Conservation (phyloP, 2,888 invertebrate genomes). For the Parelbella ahira region DNA sequence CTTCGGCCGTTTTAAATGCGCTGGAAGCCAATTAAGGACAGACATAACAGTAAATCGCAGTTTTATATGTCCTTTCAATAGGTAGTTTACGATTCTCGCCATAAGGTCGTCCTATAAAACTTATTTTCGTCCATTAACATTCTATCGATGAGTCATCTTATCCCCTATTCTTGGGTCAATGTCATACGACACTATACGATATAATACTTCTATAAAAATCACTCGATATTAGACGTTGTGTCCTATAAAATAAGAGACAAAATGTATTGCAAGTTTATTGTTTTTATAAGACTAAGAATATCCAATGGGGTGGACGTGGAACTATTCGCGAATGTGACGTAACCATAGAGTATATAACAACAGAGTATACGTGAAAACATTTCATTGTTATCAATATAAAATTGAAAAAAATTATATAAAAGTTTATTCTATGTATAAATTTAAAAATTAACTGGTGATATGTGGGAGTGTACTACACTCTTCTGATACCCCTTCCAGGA, state of each 20-base stretch:
- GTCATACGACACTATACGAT: slow-evolving; percentile 41
- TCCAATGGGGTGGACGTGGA: slow-evolving; percentile 45
- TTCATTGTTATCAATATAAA: too few relatives aligned
- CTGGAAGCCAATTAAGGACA: slow-evolving; percentile 14
- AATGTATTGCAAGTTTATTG: slow-evolving; percentile 4
- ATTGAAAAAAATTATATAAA: too few relatives aligned
- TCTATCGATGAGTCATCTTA: slow-evolving; percentile 35
- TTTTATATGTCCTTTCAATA: slow-evolving; percentile 12
- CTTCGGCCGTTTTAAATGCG: too few relatives aligned
- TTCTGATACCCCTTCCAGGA: too few relatives aligned
- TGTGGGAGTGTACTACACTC: too few relatives aligned
- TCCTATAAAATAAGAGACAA: neutral
- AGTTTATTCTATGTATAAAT: too few relatives aligned
- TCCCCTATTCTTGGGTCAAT: slow-evolving; percentile 48
- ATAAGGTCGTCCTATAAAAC: slow-evolving; percentile 21
- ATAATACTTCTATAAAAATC: slow-evolving; percentile 4
- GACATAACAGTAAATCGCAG: slow-evolving; percentile 7
- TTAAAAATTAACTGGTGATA: too few relatives aligned
- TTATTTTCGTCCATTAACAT: slow-evolving; percentile 22
- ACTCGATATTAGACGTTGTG: slow-evolving; percentile 4
- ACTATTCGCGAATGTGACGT: slow-evolving; percentile 41
- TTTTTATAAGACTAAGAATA: slow-evolving; percentile 40
- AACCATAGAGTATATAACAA: too few relatives aligned
- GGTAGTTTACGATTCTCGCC: slow-evolving; percentile 12
- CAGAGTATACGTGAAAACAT: too few relatives aligned